Percentiles rank a stretch among this genome's conserved stretches.
Conservation (phyloP, 2,797 vertebrate genomes). For the Nannoperca australis region DNA sequence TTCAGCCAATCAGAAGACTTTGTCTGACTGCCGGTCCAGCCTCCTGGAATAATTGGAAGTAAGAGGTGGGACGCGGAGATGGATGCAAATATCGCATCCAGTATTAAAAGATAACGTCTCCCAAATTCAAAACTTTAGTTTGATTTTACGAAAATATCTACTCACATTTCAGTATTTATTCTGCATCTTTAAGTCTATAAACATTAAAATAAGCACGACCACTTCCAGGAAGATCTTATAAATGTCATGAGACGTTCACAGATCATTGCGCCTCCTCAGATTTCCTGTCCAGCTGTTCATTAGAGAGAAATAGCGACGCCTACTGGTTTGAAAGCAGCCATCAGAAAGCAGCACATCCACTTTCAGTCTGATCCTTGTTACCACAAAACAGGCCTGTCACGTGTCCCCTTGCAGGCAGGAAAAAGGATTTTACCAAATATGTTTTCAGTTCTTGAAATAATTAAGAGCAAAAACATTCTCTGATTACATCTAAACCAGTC, state of each 20-base stretch:
- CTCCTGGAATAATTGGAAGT: conserved; percentile 70
- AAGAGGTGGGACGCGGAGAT: conserved; percentile 67
- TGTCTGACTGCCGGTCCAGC: conserved; percentile 23
- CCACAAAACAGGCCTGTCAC: conserved; percentile 28
- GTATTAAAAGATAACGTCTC: conserved; percentile 4
- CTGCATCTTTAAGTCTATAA: background rate
- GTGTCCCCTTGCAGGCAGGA: conserved; percentile 33
- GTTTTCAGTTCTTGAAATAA: conserved; percentile 47
- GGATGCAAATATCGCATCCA: conserved; percentile 30
- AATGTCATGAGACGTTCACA: conserved; percentile 22
- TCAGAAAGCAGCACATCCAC: conserved; percentile 13
- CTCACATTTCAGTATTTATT: background rate
- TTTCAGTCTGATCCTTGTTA: conserved; percentile 3
- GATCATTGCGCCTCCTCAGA: conserved; percentile 14
- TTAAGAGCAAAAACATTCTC: conserved; percentile 20
- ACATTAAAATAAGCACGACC: background rate
- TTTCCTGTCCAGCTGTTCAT: conserved; percentile 30
- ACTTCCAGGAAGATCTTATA: background rate
- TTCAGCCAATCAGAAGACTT: conserved; percentile 72
- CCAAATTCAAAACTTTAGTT: background rate
- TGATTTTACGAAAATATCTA: background rate
- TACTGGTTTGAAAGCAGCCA: conserved; percentile 14
- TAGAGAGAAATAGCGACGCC: conserved; percentile 69
- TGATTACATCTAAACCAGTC: conserved; percentile 35
- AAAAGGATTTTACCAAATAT: conserved; percentile 6